Evolutionary conservation across 2,888 invertebrate species (phyloP).

Genomic region (Brenthis daphne): DNA sequence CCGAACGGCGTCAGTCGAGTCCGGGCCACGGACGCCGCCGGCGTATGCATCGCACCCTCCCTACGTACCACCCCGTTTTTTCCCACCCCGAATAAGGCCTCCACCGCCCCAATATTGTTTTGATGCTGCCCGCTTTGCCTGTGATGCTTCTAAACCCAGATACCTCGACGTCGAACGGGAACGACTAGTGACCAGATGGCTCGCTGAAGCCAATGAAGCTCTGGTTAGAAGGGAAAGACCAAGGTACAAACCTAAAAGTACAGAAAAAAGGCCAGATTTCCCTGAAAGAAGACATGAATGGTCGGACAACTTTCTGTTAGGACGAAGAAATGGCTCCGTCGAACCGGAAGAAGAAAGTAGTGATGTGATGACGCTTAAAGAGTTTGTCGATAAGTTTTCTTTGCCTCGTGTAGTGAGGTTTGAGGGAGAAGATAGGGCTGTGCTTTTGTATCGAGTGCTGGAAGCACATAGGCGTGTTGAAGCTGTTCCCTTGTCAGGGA

Average conservation of each 20-base stretch:
- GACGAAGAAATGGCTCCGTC: constrained; percentile 67
- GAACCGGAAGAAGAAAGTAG: constrained; percentile 74
- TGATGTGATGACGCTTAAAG: constrained; percentile 78
- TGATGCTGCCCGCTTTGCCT: constrained; percentile 78
- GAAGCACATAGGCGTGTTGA: constrained; percentile 84
- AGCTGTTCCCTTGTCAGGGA: constrained; percentile 81
- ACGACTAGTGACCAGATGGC: constrained; percentile 75
- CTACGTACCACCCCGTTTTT: constrained; percentile 74
- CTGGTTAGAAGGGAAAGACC: constrained; percentile 71
- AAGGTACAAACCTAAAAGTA: constrained; percentile 73
- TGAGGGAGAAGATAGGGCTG: constrained; percentile 80
- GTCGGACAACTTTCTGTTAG: constrained; percentile 73
- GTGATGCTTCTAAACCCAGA: constrained; percentile 75
- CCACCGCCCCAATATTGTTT: constrained; percentile 80
- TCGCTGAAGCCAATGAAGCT: constrained; percentile 78
- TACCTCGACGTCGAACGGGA: constrained; percentile 78
- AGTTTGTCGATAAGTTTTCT: constrained; percentile 84
- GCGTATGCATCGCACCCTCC: constrained; percentile 76
- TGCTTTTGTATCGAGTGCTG: constrained; percentile 84
- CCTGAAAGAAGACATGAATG: constrained; percentile 69
- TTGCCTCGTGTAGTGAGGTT: constrained; percentile 83
- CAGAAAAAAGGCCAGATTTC: constrained; percentile 76
- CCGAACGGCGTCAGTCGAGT: constrained; percentile 79
- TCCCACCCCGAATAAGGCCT: constrained; percentile 72
- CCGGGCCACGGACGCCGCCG: constrained; percentile 77